Percentiles rank a stretch among this genome's conserved stretches.
These are phyloP conservation scores for Drosophila incognita DNA, from an alignment of 2,888 invertebrate species.

Conservation along the genomic window DNA sequence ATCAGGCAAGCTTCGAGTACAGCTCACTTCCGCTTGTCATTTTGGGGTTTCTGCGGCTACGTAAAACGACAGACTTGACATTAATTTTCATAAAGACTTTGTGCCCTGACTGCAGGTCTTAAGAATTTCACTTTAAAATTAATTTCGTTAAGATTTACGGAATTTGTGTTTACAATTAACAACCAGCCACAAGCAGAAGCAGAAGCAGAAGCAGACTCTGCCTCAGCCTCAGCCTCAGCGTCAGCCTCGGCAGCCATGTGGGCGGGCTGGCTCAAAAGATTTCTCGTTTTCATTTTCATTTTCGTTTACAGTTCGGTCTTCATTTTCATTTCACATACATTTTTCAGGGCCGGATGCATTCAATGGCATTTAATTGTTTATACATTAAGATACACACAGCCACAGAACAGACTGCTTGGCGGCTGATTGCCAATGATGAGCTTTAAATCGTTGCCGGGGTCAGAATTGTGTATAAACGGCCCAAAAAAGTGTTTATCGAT, in stretches of 20 bases:
- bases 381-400: conserved; percentile 44
- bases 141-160: conserved; percentile 55
- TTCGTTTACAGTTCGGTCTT: conserved; percentile 31
- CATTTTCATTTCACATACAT: conserved; percentile 29
- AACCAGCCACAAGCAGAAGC: conserved; percentile 3
- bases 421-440: conserved; percentile 24
- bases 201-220: neutral
- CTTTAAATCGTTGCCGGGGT: neutral
- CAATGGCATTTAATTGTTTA: conserved; percentile 65
- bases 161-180: conserved; percentile 64
- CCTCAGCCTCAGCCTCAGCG: neutral
- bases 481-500: neutral
- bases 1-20: conserved; percentile 41
- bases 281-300: conserved; percentile 33
- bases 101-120: conserved; percentile 39
- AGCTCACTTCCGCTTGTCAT: conserved; percentile 69
- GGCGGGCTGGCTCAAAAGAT: conserved; percentile 40
- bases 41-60: conserved; percentile 70
- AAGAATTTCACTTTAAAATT: conserved; percentile 65
- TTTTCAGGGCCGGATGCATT: conserved; percentile 64
- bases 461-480: neutral
- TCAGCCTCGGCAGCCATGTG: conserved; percentile 44
- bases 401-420: conserved; percentile 36
- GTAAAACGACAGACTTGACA: conserved; percentile 42
- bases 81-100: conserved; percentile 72